Evolutionary conservation across 2,888 invertebrate species (phyloP).

Genomic region (Molorchus minor): DNA sequence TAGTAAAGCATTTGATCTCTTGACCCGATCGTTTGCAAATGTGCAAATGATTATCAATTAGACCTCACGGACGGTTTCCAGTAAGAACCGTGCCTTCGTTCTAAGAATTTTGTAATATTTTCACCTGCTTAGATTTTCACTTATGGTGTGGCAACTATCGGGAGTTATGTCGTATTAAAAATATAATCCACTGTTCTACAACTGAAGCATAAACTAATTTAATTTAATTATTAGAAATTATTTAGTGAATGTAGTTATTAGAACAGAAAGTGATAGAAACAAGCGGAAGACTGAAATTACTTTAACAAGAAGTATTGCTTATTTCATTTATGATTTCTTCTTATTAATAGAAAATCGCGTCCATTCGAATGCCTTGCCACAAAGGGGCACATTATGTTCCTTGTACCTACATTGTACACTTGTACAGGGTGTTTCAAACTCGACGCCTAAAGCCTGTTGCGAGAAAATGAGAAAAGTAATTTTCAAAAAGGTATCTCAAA

Average conservation of each 20-base stretch:
- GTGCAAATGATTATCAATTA: conserved; percentile 33
- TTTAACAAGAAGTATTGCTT: conserved; percentile 38
- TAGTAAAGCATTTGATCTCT: conserved; percentile 31
- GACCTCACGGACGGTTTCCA: conserved; percentile 32
- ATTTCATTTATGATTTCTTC: conserved; percentile 37
- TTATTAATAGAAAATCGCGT: conserved; percentile 28
- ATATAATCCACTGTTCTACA: conserved; percentile 42
- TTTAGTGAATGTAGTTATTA: conserved; percentile 46
- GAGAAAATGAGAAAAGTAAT: too few species aligned
- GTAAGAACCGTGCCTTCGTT: conserved; percentile 21
- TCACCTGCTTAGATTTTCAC: conserved; percentile 40
- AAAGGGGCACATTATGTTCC: too few species aligned
- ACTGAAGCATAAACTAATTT: conserved; percentile 49
- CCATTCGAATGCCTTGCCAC: conserved; percentile 5
- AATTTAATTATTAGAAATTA: conserved; percentile 49
- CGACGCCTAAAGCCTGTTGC: too few species aligned
- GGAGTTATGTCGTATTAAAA: conserved; percentile 43
- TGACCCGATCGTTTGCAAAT: conserved; percentile 30
- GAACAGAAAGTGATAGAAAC: conserved; percentile 48
- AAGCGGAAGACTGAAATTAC: conserved; percentile 45
- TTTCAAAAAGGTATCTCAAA: too few species aligned
- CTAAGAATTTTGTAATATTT: conserved; percentile 36
- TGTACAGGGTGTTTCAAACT: too few species aligned
- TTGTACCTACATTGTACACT: too few species aligned
- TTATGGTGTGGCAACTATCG: conserved; percentile 37